These are phyloP conservation scores for Toxotes chatareus DNA, from an alignment of 2,113 vertebrate species.

Conservation along the genomic window DNA sequence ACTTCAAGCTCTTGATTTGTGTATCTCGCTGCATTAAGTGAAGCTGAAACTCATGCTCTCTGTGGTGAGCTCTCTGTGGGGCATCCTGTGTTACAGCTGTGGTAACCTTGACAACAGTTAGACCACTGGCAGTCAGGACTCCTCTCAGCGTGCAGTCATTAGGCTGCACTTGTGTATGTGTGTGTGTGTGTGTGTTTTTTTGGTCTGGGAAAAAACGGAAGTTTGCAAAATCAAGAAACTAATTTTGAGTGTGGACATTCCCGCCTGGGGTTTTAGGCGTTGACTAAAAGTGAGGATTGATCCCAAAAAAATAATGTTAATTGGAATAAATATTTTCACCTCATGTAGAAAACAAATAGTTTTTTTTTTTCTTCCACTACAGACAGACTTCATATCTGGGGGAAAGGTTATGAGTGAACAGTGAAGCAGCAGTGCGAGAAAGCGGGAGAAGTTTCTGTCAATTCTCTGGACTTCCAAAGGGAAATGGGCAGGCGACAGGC, in stretches of 20 bases:
- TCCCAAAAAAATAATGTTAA: background rate
- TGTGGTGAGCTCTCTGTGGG: constrained; percentile 38
- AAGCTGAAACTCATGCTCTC: background rate
- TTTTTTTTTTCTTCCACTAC: background rate
- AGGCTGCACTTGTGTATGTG: background rate
- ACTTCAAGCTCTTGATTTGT: background rate
- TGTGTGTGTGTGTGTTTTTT: background rate
- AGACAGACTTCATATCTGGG: background rate
- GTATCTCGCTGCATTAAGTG: background rate
- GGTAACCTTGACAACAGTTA: constrained; percentile 82
- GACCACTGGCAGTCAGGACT: constrained; percentile 56
- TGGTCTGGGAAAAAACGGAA: background rate
- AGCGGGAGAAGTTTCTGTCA: constrained; percentile 62
- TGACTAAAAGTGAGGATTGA: background rate
- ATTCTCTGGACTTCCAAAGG: constrained; percentile 49
- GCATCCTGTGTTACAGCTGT: constrained; percentile 60
- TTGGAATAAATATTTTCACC: background rate
- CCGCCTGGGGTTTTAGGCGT: background rate
- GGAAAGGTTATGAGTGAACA: constrained; percentile 5
- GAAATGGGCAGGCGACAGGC: constrained; percentile 53
- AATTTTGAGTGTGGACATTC: too few relatives aligned
- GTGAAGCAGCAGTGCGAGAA: constrained; percentile 13
- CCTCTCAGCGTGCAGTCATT: constrained; percentile 25
- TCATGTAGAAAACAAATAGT: background rate
- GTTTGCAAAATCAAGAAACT: constrained; percentile 1